Base-by-base conservation (phyloP, 1,140 invertebrate species). In the Paraescarpia echinospica region DNA sequence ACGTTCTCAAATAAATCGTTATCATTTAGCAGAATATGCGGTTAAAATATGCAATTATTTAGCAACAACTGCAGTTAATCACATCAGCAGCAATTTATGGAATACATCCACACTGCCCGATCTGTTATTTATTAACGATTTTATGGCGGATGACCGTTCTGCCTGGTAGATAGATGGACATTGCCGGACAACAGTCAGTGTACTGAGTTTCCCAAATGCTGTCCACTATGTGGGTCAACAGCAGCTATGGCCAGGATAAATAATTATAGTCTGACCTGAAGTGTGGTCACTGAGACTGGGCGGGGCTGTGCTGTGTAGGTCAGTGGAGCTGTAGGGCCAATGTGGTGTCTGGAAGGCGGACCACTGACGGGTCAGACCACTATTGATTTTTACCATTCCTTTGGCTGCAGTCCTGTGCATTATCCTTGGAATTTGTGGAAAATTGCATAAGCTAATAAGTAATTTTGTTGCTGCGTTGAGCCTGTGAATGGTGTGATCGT, bases 151-250 rank as follows among this genome's bases (percentile, higher is more conserved):
- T 77, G 59, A 77, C 59, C 59, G 4, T 77, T 77, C 59, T 77
- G 59, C 59, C 59, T 31, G 27, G 59, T 77, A 31, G 59, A 1
- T 77, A 77, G 14, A 77, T 77, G 59, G 59, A 77, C 59, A 77
- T 77, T 77, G 59, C n/a, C n/a, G n/a, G n/a, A n/a, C n/a, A n/a
- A n/a, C n/a, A n/a, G 59, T 77, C 59, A 77, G 59, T 77, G 59
- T 77, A 77, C 59, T 31, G 27, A 77, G 22, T 2, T 18, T 14
- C 22, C 59, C 41, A 41, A n/a, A 12, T 27, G 59, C 4, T 27
- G 59, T 77, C 59, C 59, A 77, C 59, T 77, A 77, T 77, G 27
- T 77, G 59, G 27, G 59, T 77, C 59, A 77, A 77, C 8, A 77
- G 59, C 27, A 31, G 27, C 59, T 77, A 18, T 27, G 59, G 59